These are phyloP conservation scores for Hypomesus transpacificus DNA, from an alignment of 2,113 vertebrate species.

Conservation along the genomic window DNA sequence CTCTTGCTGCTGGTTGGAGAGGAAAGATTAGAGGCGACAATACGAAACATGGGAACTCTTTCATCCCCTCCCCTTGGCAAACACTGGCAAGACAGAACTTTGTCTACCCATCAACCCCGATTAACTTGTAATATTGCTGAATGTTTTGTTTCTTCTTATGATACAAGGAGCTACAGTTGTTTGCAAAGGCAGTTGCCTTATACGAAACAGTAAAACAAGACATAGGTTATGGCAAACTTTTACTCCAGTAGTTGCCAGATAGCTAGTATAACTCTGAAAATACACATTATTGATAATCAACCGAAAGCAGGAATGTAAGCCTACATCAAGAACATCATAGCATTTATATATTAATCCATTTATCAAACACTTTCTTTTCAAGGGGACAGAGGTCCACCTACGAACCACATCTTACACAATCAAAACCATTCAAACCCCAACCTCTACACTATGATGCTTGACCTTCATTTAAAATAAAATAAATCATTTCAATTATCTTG, in stretches of 20 bases:
- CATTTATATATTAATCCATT: constrained; percentile 16
- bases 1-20: constrained; percentile 61
- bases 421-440: not conserved
- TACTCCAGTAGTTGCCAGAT: constrained; percentile 22
- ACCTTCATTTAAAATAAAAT: not conserved
- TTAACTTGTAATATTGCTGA: not conserved
- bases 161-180: too few relatives aligned
- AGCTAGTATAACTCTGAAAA: constrained; percentile 16
- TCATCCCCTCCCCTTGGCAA: constrained; percentile 8
- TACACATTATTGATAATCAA: constrained; percentile 29
- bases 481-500: not conserved
- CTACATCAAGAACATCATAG: constrained; percentile 21
- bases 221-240: constrained; percentile 27
- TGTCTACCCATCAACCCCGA: not conserved
- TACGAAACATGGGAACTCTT: constrained; percentile 29
- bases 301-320: constrained; percentile 44
- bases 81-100: not conserved
- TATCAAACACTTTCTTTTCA: not conserved
- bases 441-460: too few relatives aligned
- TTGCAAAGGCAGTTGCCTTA: not conserved
- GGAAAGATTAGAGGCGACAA: constrained; percentile 23
- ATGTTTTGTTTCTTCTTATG: too few relatives aligned
- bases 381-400: not conserved
- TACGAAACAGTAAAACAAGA: not conserved
- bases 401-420: not conserved